Conservation (phyloP, 1,140 invertebrate genomes). For the Orchestia grillus region DNA sequence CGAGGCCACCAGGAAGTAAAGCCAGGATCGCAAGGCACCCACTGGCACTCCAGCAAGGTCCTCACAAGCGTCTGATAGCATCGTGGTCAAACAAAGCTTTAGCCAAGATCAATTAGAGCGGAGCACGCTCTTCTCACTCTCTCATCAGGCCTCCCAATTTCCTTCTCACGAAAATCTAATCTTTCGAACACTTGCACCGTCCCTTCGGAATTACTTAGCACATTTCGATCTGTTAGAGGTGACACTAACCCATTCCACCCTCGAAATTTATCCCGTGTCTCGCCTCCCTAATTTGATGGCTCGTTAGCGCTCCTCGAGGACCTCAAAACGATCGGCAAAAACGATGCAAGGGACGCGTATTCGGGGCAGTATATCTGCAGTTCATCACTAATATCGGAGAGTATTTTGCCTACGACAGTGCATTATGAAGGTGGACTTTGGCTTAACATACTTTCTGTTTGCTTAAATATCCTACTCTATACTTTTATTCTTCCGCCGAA, state of each 20-base stretch:
- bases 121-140: constrained; percentile 35
- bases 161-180: constrained; percentile 40
- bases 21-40: neutral
- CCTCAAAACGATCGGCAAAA: neutral
- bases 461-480: too few species aligned
- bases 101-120: constrained; percentile 42
- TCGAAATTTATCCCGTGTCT: constrained; percentile 35
- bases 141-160: constrained; percentile 24
- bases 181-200: constrained; percentile 44
- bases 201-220: constrained; percentile 41
- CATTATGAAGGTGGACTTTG: too few species aligned
- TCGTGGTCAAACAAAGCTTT: constrained; percentile 3
- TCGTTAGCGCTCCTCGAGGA: constrained; percentile 10
- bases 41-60: neutral
- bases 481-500: too few species aligned
- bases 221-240: constrained; percentile 46
- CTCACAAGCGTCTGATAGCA: neutral
- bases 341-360: neutral
- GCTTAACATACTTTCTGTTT: too few species aligned
- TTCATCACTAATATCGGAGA: neutral
- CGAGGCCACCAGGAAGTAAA: neutral
- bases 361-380: neutral
- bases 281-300: constrained; percentile 20
- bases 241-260: constrained; percentile 39
- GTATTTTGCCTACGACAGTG: too few species aligned